Conservation (phyloP, 2,113 vertebrate species). For the Vicugna pacos region DNA sequence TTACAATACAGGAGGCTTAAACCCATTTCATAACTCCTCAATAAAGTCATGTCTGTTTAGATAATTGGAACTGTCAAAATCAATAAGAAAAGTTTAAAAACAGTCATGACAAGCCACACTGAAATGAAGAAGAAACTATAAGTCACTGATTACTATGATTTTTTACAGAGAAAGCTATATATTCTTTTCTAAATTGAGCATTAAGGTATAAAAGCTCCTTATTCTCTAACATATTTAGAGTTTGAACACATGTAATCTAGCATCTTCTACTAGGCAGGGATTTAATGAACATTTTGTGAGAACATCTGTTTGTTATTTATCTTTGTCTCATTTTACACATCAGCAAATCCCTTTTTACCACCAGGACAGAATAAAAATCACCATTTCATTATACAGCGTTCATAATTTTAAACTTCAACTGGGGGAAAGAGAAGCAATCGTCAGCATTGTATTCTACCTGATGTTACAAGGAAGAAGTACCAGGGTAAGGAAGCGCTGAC, state of each 20-base stretch:
- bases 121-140: constrained; percentile 71
- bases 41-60: constrained; percentile 62
- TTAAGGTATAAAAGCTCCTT: constrained; percentile 80
- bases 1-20: constrained; percentile 34
- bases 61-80: constrained; percentile 78
- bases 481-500: constrained; percentile 37
- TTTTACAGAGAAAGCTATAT: constrained; percentile 76
- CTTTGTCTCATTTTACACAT: constrained; percentile 84
- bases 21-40: constrained; percentile 63
- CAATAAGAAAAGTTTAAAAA: constrained; percentile 79
- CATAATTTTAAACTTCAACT: constrained; percentile 78
- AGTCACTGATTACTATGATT: constrained; percentile 79
- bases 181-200: constrained; percentile 77
- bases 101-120: constrained; percentile 67
- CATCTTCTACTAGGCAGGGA: constrained; percentile 71
- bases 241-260: constrained; percentile 80
- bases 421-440: background rate
- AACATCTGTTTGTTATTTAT: constrained; percentile 85
- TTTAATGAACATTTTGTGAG: constrained; percentile 84
- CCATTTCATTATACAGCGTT: constrained; percentile 80
- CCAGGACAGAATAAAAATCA: constrained; percentile 81
- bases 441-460: constrained; percentile 65
- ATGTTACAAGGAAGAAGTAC: constrained; percentile 53
- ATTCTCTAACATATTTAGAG: constrained; percentile 77
- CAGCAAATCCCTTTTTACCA: constrained; percentile 79